Evolutionary conservation across 2,888 invertebrate genomes (phyloP).

Genomic region (Lasius fuliginosus): DNA sequence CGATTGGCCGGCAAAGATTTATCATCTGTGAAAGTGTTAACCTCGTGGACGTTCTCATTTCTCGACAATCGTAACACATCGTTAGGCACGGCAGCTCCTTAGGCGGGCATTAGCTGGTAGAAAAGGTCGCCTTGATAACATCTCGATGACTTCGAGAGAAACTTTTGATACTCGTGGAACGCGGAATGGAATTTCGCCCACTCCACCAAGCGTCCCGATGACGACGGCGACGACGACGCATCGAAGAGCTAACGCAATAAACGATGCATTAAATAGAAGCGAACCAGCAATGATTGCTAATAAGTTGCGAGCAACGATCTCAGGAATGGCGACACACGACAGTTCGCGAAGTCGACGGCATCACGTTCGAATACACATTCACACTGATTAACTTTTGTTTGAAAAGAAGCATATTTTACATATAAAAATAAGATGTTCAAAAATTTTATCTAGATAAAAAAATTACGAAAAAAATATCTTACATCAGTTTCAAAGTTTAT

Average conservation of each 20-base stretch:
- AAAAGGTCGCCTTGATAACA: slow-evolving; percentile 48
- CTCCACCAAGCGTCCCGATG: slow-evolving; percentile 9
- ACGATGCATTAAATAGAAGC: slow-evolving; percentile 54
- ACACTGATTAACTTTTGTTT: not conserved
- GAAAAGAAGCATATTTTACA: not conserved
- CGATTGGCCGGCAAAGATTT: slow-evolving; percentile 36
- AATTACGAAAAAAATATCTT: not conserved
- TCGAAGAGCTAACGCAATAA: slow-evolving; percentile 56
- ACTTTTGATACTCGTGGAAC: slow-evolving; percentile 41
- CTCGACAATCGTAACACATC: slow-evolving; percentile 53
- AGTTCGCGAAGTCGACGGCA: not conserved
- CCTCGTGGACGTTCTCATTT: slow-evolving; percentile 34
- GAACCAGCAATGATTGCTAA: slow-evolving; percentile 45
- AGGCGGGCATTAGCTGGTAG: slow-evolving; percentile 41
- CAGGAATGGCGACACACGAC: slow-evolving; percentile 4
- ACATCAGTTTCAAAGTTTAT: not conserved
- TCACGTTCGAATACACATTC: not conserved
- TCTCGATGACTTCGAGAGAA: slow-evolving; percentile 52
- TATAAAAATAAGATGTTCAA: not conserved
- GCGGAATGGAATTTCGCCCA: slow-evolving; percentile 52
- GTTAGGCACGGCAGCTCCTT: slow-evolving; percentile 50
- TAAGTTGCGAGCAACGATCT: slow-evolving; percentile 49
- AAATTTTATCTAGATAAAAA: not conserved
- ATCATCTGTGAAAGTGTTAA: slow-evolving; percentile 52
- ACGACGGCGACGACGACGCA: slow-evolving; percentile 29